Percentiles rank a stretch among this genome's conserved stretches.
These are phyloP conservation scores for Rhea pennata DNA, from an alignment of 2,113 vertebrate genomes.

Conservation along the genomic window DNA sequence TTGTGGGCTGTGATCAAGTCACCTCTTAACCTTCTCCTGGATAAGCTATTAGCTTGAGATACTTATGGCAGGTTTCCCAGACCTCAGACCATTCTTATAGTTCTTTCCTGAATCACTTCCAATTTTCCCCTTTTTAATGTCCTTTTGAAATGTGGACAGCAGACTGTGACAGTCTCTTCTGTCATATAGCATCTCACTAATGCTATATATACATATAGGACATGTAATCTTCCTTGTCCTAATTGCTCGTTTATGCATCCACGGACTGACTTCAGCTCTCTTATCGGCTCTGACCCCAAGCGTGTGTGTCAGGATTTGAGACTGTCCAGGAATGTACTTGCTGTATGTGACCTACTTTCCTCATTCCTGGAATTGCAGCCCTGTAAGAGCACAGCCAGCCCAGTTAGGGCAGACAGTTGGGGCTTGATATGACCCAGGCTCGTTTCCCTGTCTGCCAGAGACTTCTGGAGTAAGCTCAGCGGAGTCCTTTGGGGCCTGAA, in stretches of 20 bases:
- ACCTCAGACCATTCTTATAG: not conserved
- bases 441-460: not conserved
- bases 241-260: fast-evolving
- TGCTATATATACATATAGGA: fast-evolving
- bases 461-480: not conserved
- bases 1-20: not conserved
- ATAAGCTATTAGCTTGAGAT: conserved; percentile 36
- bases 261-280: not conserved
- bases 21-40: conserved; percentile 38
- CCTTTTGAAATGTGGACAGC: not conserved
- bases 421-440: not conserved
- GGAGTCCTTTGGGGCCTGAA: not conserved
- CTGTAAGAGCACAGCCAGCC: not conserved
- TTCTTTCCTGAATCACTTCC: conserved; percentile 36
- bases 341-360: not conserved
- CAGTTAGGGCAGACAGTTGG: not conserved
- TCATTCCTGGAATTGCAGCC: not conserved
- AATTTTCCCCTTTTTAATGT: not conserved
- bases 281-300: not conserved
- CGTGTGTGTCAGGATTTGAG: not conserved
- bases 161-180: fast-evolving
- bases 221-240: not conserved
- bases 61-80: conserved; percentile 52
- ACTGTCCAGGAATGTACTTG: not conserved
- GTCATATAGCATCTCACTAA: not conserved